A percentile compares a stretch with the other conserved stretches of the same genome.
Evolutionary conservation across 2,113 vertebrate species (phyloP).

Genomic region (Trogon surrucura): DNA sequence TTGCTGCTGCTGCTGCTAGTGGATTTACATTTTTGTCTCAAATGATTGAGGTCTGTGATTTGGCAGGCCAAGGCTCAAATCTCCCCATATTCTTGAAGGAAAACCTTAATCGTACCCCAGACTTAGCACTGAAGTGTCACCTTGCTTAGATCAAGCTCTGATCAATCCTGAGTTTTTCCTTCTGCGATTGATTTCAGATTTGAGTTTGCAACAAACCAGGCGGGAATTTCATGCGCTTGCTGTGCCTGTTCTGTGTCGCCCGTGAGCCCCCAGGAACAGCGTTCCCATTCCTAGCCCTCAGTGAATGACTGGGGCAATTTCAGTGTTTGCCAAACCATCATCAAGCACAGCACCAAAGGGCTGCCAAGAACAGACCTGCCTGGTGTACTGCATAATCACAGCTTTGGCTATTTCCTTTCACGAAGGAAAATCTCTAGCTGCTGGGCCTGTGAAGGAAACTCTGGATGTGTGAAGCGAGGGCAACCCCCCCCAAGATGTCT

Average conservation of each 20-base stretch:
- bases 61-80: background rate
- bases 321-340: background rate
- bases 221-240: background rate
- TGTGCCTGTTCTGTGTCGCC: background rate
- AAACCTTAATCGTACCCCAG: background rate
- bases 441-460: background rate
- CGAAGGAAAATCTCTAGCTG: background rate
- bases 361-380: background rate
- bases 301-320: background rate
- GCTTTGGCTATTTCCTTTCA: background rate
- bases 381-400: background rate
- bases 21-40: background rate
- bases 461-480: fast-evolving
- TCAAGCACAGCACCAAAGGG: background rate
- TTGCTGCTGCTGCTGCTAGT: conserved; percentile 44
- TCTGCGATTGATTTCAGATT: background rate
- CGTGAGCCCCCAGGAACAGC: background rate
- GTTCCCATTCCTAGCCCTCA: background rate
- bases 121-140: background rate
- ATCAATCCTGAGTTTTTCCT: background rate
- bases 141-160: background rate
- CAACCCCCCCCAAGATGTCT: background rate
- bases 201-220: background rate
- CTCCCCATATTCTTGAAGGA: background rate
- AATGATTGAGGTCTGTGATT: background rate